Base-by-base conservation (phyloP, 2,113 vertebrate species). In the Perca flavescens region DNA sequence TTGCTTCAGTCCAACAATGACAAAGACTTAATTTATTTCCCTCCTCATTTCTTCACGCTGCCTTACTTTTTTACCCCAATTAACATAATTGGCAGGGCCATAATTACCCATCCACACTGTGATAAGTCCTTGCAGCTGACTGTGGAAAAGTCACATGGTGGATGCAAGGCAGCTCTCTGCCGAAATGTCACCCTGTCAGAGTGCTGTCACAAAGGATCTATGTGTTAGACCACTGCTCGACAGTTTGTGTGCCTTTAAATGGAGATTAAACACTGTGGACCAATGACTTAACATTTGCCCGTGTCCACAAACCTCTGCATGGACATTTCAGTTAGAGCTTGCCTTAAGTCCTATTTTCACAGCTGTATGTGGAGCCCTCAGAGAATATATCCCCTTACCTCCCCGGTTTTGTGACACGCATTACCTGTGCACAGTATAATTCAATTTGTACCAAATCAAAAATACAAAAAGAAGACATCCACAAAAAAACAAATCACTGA, bases 111-210 rank as follows among this genome's bases (percentile, higher is more conserved):
- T 80, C 60, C 62, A 49, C 66, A 58, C 50, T 54, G 53, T 62
- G 60, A 72, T 50, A 65, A 72, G 72, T 74, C 62, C 11, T 46
- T 11, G 1, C 46, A 65, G 57, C 74, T 50, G 82, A 70, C 58
- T 46, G n/a, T 58, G 75, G 57, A 65, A 58, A 57, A 80, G 82
- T 81, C 52, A 69, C 63, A 31, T 2, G 5, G 36, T 22, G 28
- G 31, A 49, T 43, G 53, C 62, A 54, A 36, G 70, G n/a, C 28
- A 21, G 28, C 2, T 3, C 47, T 58, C 43, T 63, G 77, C 53
- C 46, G 52, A 62, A 88, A 78, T 78, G 86, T 84, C 86, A 83
- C 66, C 72, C 73, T 73, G 71, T 82, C 71, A 83, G 65, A 56
- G 46, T 0, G 3, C 52, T 77, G 75, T 79, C 70, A 76, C 65